phyloP scores from a whole-genome alignment of 1,140 invertebrate species.

The Steinernema feltiae region DNA sequence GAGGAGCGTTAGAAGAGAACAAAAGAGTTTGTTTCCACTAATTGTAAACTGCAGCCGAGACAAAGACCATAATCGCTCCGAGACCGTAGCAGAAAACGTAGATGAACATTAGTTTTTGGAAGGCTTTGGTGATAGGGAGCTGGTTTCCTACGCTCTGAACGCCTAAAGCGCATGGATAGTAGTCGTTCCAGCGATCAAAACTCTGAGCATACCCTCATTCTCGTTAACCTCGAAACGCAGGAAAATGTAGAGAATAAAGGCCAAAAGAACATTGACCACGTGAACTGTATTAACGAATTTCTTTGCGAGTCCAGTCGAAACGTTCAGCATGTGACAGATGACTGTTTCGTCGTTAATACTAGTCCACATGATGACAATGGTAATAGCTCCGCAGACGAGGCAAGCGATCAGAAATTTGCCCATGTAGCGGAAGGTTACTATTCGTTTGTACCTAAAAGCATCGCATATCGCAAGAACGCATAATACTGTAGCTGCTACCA shows the following conservation, averaged over 20 bases:
- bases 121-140: neutral
- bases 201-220: neutral
- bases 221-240: neutral
- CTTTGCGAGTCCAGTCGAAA: neutral
- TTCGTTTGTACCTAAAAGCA: neutral
- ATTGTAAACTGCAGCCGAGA: neutral
- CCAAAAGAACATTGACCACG: neutral
- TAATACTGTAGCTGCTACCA: neutral
- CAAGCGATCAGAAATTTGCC: neutral
- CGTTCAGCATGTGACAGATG: neutral
- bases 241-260: neutral
- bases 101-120: neutral
- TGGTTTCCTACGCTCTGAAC: neutral
- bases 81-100: neutral
- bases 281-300: neutral
- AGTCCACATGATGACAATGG: neutral
- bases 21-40: neutral
- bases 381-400: neutral
- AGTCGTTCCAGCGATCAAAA: neutral
- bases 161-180: neutral
- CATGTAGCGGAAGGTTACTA: neutral
- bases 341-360: neutral
- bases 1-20: neutral
- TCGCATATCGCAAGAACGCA: neutral
- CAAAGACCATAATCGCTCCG: neutral